Conservation (phyloP, 23 tunicate genomes). For the Botrylloides violaceus region DNA sequence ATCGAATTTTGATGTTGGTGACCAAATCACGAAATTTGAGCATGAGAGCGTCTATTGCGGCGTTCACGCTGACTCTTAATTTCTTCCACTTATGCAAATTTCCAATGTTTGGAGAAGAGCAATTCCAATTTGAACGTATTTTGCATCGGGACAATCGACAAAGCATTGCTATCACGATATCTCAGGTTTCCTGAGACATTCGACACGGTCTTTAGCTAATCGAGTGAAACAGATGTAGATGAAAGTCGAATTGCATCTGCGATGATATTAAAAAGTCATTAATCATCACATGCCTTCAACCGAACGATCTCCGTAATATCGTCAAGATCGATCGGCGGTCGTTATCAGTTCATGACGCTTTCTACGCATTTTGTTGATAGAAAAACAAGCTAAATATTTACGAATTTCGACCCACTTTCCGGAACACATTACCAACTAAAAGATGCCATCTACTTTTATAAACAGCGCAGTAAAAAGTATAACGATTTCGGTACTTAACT, state of each 20-base stretch:
- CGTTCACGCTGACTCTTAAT: too few species aligned
- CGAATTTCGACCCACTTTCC: background rate
- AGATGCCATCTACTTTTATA: too few species aligned
- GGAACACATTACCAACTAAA: background rate
- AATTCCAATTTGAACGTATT: too few species aligned
- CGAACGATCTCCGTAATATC: background rate
- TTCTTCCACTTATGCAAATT: too few species aligned
- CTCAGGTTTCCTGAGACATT: background rate
- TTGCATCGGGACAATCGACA: background rate
- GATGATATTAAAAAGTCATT: background rate
- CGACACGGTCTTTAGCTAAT: constrained; percentile 1
- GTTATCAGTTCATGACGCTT: background rate
- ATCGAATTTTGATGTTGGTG: too few species aligned
- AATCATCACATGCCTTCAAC: background rate
- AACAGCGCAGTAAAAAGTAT: too few species aligned
- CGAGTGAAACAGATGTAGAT: background rate
- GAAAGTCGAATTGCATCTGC: background rate
- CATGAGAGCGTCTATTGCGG: too few species aligned
- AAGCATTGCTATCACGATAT: background rate
- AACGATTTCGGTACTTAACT: too few species aligned
- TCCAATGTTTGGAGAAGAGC: too few species aligned
- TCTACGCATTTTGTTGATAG: background rate
- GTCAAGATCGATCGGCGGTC: background rate
- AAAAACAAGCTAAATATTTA: background rate
- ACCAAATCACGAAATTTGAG: too few species aligned